These are phyloP conservation scores for Meta bourneti DNA, from an alignment of 2,888 invertebrate species.

Conservation along the genomic window DNA sequence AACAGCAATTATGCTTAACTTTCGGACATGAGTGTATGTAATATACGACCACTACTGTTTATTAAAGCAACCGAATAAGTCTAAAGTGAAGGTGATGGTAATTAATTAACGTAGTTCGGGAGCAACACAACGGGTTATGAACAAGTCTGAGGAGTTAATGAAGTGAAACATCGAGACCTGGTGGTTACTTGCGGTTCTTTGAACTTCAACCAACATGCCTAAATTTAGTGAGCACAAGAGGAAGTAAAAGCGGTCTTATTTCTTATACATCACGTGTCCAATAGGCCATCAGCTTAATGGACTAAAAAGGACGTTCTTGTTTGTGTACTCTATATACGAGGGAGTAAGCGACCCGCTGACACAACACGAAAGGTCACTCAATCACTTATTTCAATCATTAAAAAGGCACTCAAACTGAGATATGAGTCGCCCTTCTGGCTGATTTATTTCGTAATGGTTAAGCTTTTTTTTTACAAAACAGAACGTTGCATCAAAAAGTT, in stretches of 20 bases:
- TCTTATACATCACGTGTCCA: constrained; percentile 31
- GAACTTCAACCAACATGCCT: background rate
- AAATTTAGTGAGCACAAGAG: background rate
- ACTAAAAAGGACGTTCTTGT: background rate
- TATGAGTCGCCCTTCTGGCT: background rate
- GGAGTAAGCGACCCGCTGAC: constrained; percentile 31
- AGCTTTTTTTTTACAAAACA: background rate
- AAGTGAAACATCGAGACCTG: too few relatives aligned
- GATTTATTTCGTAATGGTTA: background rate
- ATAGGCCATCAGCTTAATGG: constrained; percentile 49
- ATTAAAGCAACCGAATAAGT: too few relatives aligned
- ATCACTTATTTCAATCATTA: background rate
- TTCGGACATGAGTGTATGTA: too few relatives aligned
- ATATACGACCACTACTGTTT: too few relatives aligned
- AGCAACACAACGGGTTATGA: too few relatives aligned
- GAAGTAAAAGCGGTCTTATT: background rate
- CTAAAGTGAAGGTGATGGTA: too few relatives aligned
- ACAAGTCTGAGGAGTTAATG: too few relatives aligned
- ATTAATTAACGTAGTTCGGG: too few relatives aligned
- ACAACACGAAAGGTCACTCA: constrained; percentile 44
- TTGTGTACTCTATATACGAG: constrained; percentile 30
- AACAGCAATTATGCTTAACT: too few relatives aligned
- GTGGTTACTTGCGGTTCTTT: too few relatives aligned
- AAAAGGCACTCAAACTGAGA: background rate
- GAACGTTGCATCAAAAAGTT: background rate